phyloP scores from a whole-genome alignment of 2,113 vertebrate species.

The Triplophysa rosa region DNA sequence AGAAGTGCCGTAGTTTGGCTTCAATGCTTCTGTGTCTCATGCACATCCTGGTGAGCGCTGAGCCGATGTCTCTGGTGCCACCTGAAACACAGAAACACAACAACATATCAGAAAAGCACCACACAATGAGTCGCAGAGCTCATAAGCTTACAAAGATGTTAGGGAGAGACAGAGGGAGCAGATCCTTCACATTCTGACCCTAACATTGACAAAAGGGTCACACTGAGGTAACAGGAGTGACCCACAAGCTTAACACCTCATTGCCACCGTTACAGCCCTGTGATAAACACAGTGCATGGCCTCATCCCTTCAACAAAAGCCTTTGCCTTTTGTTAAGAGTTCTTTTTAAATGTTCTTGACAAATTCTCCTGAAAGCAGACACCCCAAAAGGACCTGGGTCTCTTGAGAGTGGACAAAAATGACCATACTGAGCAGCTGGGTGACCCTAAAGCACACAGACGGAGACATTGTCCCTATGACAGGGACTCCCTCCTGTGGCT shows the following conservation, averaged over 20 bases:
- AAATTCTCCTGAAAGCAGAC: constrained; percentile 1
- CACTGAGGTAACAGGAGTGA: background rate
- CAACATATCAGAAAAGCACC: background rate
- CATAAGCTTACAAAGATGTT: background rate
- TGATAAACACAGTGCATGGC: constrained; percentile 38
- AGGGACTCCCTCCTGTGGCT: constrained; percentile 12
- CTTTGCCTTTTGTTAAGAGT: background rate
- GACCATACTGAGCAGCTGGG: constrained; percentile 41
- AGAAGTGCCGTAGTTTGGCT: constrained; percentile 93
- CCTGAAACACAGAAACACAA: constrained; percentile 72
- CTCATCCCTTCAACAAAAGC: background rate
- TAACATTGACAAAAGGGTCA: constrained; percentile 10
- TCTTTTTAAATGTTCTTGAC: background rate
- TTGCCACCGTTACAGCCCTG: constrained; percentile 13
- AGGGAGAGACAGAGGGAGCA: background rate
- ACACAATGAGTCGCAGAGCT: background rate
- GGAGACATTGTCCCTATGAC: constrained; percentile 24
- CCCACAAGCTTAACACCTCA: background rate
- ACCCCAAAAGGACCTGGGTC: background rate
- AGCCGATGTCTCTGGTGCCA: constrained; percentile 93
- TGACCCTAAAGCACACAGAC: constrained; percentile 24
- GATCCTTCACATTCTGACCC: constrained; percentile 24
- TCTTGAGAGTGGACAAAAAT: constrained; percentile 31
- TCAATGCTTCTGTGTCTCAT: constrained; percentile 98
- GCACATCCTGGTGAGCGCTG: constrained; percentile 94